Evolutionary conservation across 2,888 invertebrate species (phyloP).

Genomic region (Polymixis lichenea): DNA sequence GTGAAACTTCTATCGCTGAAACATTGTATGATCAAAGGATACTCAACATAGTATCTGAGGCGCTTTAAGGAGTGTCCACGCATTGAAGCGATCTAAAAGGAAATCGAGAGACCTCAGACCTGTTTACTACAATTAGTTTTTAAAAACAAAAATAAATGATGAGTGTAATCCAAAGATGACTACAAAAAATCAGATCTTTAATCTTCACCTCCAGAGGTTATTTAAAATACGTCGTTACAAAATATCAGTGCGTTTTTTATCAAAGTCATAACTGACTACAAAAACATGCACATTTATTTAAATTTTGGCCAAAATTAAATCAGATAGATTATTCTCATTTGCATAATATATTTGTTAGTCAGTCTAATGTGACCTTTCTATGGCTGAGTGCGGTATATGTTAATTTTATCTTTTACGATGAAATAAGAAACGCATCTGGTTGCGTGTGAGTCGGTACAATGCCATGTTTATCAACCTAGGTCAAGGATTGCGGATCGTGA

Average conservation of each 20-base stretch:
- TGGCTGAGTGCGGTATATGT: neutral
- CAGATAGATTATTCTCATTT: conserved; percentile 14
- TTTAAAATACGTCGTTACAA: neutral
- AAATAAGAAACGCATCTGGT: conserved; percentile 59
- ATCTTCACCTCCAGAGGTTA: neutral
- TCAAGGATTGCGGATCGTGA: conserved; percentile 74
- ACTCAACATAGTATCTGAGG: too few relatives aligned
- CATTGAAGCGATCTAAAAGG: neutral
- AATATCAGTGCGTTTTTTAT: neutral
- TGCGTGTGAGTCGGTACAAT: conserved; percentile 63
- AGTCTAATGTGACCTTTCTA: conserved; percentile 52
- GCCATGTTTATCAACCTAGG: conserved; percentile 75
- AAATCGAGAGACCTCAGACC: neutral
- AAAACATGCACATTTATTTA: conserved; percentile 16
- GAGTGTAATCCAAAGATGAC: too few relatives aligned
- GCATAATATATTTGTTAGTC: conserved; percentile 8
- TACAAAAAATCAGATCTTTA: conserved; percentile 1
- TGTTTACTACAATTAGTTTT: neutral
- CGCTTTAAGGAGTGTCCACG: neutral
- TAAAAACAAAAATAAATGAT: neutral
- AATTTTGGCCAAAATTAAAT: conserved; percentile 14
- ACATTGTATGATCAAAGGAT: neutral
- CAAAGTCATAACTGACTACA: neutral
- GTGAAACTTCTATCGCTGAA: neutral
- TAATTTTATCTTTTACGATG: conserved; percentile 37